Evolutionary conservation across 2,797 vertebrate genomes (phyloP), one percentile per base, ranked within the genome.

Genomic region (Centropyge bicolor): DNA sequence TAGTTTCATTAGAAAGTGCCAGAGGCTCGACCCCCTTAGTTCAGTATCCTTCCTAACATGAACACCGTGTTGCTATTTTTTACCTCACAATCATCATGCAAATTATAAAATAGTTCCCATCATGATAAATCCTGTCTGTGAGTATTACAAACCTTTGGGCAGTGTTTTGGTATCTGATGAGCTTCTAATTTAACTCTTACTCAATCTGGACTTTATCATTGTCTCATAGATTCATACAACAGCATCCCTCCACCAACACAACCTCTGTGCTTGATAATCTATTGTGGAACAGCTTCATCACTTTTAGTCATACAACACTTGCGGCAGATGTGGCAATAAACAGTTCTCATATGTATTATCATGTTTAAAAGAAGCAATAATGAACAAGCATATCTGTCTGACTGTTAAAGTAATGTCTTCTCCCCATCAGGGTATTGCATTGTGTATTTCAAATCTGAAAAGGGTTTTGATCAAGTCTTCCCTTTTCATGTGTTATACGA

Each of bases 71-170:
- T 49, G 22, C n/a, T 40, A 7, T 3, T 36, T 4, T 43, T 55
- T 54, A 19, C 31, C 4, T 35, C 24, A 13, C 0, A 0, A 22
- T 16, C 1, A 0, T 14, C 6, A 40, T 1, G 41, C 6, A 2
- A 17, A 35, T 16, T 10, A 31, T 45, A 6, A 35, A 45, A 22
- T 10, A 11, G 22, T 27, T 49, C 12, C 22, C 4, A 1, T 14
- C 6, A 41, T 38, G 12, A 24, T 38, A 65, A 59, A 20, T 27
- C 17, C 8, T 22, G 11, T 55, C 4, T 20, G 1, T 31, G 31
- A 72, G 40, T n/a, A 24, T 36, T 45, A 16, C 35, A 20, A 55
- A 79, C n/a, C 4, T 5, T 35, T 40, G 11, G 46, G 13, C n/a
- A 8, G 13, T 40, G 8, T 36, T 63, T 51, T 24, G 8, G 11